Percentiles rank a stretch among this genome's conserved stretches.
Conservation (phyloP, 2,888 invertebrate species). For the Entomobrya proxima region DNA sequence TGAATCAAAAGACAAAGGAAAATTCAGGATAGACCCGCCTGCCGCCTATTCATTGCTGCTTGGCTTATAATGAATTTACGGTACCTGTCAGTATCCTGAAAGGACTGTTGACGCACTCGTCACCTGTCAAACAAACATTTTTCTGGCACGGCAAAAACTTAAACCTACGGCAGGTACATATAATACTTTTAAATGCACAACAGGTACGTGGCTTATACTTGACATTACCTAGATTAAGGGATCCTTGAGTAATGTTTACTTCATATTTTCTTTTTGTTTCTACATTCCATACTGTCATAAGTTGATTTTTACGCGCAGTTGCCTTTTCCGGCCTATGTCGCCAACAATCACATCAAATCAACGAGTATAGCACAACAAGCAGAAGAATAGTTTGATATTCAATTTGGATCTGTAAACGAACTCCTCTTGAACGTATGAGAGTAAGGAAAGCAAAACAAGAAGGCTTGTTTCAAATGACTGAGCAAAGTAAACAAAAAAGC, state of each 20-base stretch:
- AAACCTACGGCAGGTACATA: no score
- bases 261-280: neutral
- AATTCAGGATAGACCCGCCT: no score
- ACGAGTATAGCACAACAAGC: neutral
- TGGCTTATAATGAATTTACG: neutral
- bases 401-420: neutral
- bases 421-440: neutral
- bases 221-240: no score
- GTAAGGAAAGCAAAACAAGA: neutral
- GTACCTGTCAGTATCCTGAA: neutral
- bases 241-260: neutral
- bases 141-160: no score
- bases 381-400: neutral
- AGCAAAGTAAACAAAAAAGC: neutral
- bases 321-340: slow-evolving; percentile 2
- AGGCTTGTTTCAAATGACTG: neutral
- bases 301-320: neutral
- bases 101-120: neutral
- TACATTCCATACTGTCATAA: neutral
- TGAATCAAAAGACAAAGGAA: no score
- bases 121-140: no score
- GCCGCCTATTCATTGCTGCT: neutral
- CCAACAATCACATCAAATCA: neutral
- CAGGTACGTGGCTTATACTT: no score
- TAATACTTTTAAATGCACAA: no score